Evolutionary conservation across 2,113 vertebrate genomes (phyloP).

Genomic region (Thunnus thynnus): DNA sequence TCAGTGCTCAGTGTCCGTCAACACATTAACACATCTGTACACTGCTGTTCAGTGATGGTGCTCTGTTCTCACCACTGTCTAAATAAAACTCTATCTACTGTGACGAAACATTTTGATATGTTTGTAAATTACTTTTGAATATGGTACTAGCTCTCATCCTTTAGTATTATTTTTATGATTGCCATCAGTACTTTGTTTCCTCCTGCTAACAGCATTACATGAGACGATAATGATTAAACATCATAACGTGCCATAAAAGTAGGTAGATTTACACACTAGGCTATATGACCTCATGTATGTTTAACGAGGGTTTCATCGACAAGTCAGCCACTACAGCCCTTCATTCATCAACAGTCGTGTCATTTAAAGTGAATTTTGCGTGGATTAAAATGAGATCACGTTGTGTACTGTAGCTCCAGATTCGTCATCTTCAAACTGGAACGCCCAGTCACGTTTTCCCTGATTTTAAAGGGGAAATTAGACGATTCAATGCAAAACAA

Average conservation of each 20-base stretch:
- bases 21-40: conserved; percentile 13
- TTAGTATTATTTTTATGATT: conserved; percentile 47
- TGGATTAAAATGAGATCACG: conserved; percentile 6
- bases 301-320: conserved; percentile 27
- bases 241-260: conserved; percentile 72
- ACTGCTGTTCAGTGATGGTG: conserved; percentile 64
- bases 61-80: conserved; percentile 61
- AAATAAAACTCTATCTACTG: conserved; percentile 62
- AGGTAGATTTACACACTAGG: conserved; percentile 41
- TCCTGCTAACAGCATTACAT: conserved; percentile 31
- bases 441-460: neutral
- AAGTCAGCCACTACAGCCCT: conserved; percentile 5
- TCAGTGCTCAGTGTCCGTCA: neutral
- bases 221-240: conserved; percentile 19
- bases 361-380: neutral
- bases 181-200: conserved; percentile 29
- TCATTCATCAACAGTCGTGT: conserved; percentile 16
- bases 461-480: neutral
- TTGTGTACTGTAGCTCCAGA: conserved; percentile 32
- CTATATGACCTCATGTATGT: conserved; percentile 12
- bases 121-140: conserved; percentile 55
- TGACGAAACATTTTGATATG: conserved; percentile 62
- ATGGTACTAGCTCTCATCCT: conserved; percentile 35
- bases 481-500: neutral
- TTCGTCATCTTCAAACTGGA: conserved; percentile 26